Evolutionary conservation across 2,888 invertebrate genomes (phyloP), one percentile per base, ranked within the genome.

Genomic region (Selenia dentaria): DNA sequence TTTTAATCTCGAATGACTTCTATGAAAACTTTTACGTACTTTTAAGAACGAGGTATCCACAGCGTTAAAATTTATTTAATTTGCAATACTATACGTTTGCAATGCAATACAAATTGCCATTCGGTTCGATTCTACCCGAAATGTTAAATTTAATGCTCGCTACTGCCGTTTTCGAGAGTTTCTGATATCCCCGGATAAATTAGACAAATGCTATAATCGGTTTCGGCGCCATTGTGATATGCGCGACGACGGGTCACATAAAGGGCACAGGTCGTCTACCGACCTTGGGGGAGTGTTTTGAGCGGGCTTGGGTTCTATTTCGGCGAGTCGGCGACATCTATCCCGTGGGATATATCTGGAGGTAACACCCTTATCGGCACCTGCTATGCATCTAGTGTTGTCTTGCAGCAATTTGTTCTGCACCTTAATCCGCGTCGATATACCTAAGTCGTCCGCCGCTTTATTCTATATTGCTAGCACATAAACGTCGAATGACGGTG

Each of bases 351-450:
- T 64, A 59, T 70, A 82, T 82, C 75, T 84, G 72, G 78, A 82
- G 79, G n/a, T n/a, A n/a, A n/a, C 82, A 79, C 68, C 75, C 74
- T 75, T 78, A 72, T 85, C 85, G 84, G 83, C 85, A 85, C 79
- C 78, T 78, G 73, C 67, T n/a, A 67, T 80, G 79, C 79, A 80
- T 67, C 69, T 57, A 2, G 75, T 67, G 64, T 65, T 64, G 57
- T 56, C 54, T 59, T 44, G 44, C 20, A 45, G 52, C 50, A 56
- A 59, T 60, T 54, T 59, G 57, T 53, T 59, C 40, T 54, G 55
- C 51, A 49, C 45, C 44, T 27, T 12, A 31, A 34, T 35, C 31
- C 28, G 57, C 57, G 54, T 44, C 51, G 56, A 58, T 59, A 56
- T 50, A 61, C 48, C 34, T 54, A 51, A 54, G 16, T 22, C 32